These are phyloP conservation scores for Ceyx cyanopectus DNA, from an alignment of 2,113 vertebrate species.

Conservation along the genomic window DNA sequence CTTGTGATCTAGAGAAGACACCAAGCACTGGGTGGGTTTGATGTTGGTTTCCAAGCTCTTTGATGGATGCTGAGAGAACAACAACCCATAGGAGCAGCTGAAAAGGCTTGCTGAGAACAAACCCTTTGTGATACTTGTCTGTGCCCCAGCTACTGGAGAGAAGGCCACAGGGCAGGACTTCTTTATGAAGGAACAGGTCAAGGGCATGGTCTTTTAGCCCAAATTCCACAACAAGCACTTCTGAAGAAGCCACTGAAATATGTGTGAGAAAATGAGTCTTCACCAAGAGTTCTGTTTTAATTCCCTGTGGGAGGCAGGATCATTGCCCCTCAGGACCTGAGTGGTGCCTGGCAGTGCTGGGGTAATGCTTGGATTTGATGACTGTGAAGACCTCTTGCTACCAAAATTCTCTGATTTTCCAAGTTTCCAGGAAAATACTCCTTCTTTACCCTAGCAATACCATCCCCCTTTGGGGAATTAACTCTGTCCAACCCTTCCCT, in stretches of 20 bases:
- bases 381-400: no score
- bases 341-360: no score
- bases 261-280: not conserved
- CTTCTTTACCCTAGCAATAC: rapidly evolving
- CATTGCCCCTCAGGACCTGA: not conserved
- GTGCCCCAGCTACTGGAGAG: not conserved
- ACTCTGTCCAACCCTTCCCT: not conserved
- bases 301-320: not conserved
- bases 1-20: not conserved
- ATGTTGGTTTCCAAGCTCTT: not conserved
- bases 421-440: not conserved
- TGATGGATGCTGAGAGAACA: not conserved
- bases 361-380: no score
- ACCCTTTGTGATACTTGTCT: not conserved
- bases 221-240: not conserved
- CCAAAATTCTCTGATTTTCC: no score
- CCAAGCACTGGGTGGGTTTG: not conserved
- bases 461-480: not conserved
- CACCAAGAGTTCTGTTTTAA: rapidly evolving
- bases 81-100: not conserved
- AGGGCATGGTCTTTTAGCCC: rapidly evolving
- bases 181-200: not conserved
- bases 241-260: not conserved
- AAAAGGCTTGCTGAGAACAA: not conserved
- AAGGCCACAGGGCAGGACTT: not conserved